These are phyloP conservation scores for Neolamprologus devosi DNA, from an alignment of 2,113 vertebrate species.

Conservation along the genomic window DNA sequence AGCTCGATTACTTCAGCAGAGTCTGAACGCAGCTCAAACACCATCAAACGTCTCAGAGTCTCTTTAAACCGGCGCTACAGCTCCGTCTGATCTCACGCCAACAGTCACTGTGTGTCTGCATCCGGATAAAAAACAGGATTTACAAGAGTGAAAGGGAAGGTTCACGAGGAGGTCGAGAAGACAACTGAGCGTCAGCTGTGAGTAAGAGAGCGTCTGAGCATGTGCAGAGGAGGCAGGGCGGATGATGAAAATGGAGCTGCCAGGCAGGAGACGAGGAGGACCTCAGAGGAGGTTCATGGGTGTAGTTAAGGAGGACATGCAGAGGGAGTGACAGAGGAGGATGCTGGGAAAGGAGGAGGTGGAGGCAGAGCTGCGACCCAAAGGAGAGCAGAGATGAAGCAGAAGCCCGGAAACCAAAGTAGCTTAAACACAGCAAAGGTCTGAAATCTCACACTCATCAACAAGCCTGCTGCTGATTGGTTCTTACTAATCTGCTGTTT, in stretches of 20 bases:
- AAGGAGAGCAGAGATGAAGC: not conserved
- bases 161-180: not conserved
- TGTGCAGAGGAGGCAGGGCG: not conserved
- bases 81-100: not conserved
- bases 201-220: not conserved
- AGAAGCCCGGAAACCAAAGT: accelerated
- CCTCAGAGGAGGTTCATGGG: not conserved
- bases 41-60: not conserved
- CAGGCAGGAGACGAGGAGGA: not conserved
- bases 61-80: not conserved
- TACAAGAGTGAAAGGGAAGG: accelerated
- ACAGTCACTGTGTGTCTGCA: not conserved
- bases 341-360: not conserved
- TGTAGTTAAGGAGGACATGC: not conserved
- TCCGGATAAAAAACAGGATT: not conserved
- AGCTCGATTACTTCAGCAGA: not conserved
- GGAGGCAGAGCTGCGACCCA: not conserved
- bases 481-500: not conserved
- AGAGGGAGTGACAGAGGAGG: not conserved
- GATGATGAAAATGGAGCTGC: not conserved
- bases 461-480: not conserved
- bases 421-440: not conserved
- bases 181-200: accelerated
- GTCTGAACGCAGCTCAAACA: not conserved
- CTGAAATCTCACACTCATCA: not conserved